These are phyloP conservation scores for Drosophila mimetica DNA, from an alignment of 2,888 invertebrate species.

Conservation along the genomic window DNA sequence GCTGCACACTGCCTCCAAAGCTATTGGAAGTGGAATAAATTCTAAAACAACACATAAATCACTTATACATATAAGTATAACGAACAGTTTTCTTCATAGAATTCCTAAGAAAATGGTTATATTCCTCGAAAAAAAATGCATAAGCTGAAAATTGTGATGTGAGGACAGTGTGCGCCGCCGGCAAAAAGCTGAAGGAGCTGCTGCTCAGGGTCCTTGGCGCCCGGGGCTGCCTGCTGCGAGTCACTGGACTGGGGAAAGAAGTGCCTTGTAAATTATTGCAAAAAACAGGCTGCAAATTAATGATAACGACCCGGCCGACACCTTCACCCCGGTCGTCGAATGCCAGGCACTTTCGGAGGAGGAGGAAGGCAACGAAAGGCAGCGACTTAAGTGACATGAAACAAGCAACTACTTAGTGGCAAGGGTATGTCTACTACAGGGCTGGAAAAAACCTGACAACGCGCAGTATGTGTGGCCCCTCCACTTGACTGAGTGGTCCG, in stretches of 20 bases:
- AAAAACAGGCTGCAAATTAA: slow-evolving; percentile 74
- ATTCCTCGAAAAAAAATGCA: too few species aligned
- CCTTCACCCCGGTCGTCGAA: slow-evolving; percentile 32
- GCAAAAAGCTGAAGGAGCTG: neutral
- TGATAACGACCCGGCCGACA: slow-evolving; percentile 61
- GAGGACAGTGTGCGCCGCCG: slow-evolving; percentile 10
- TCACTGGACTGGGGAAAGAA: slow-evolving; percentile 31
- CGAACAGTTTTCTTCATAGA: too few species aligned
- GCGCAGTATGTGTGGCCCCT: neutral
- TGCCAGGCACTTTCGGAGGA: slow-evolving; percentile 1
- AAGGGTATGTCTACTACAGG: neutral
- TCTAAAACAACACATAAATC: too few species aligned
- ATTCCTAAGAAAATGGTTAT: too few species aligned
- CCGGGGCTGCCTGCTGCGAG: neutral
- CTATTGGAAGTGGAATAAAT: neutral
- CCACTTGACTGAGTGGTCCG: slow-evolving; percentile 2
- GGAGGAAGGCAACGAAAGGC: neutral
- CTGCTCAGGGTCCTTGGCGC: slow-evolving; percentile 1
- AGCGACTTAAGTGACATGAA: slow-evolving; percentile 41
- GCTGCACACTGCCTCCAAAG: neutral
- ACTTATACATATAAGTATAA: too few species aligned
- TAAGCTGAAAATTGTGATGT: too few species aligned
- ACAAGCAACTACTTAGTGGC: slow-evolving; percentile 40
- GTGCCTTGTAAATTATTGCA: slow-evolving; percentile 72
- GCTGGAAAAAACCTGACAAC: slow-evolving; percentile 4